Conservation (phyloP, 2,888 invertebrate species). For the Stenurella melanura region DNA sequence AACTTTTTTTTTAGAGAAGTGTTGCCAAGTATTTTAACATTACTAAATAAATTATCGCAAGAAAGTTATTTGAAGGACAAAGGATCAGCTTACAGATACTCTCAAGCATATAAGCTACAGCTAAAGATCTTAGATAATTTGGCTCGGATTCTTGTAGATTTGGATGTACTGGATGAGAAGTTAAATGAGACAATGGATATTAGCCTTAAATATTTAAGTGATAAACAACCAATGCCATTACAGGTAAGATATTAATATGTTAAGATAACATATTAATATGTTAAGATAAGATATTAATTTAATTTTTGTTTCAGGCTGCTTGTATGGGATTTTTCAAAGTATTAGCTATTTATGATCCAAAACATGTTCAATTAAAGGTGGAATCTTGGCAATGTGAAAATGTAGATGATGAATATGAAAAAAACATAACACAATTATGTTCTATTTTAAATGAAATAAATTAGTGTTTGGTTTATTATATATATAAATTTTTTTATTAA, state of each 20-base stretch:
- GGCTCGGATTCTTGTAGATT: slow-evolving; percentile 72
- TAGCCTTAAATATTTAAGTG: slow-evolving; percentile 76
- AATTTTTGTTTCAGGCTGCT: slow-evolving; percentile 71
- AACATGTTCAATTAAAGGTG: slow-evolving; percentile 63
- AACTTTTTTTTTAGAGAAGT: slow-evolving; percentile 77
- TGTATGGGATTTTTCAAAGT: slow-evolving; percentile 76
- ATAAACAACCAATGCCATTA: slow-evolving; percentile 78
- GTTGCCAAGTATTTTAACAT: slow-evolving; percentile 78
- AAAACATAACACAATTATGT: slow-evolving; percentile 54
- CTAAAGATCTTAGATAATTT: slow-evolving; percentile 74
- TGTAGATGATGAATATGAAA: slow-evolving; percentile 55
- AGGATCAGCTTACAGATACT: slow-evolving; percentile 77
- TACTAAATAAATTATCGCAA: slow-evolving; percentile 74
- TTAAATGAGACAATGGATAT: slow-evolving; percentile 72
- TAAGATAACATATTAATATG: slow-evolving; percentile 2
- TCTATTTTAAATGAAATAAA: slow-evolving; percentile 32
- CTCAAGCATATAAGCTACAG: slow-evolving; percentile 78
- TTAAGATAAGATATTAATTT: neutral
- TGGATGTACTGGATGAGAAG: slow-evolving; percentile 73
- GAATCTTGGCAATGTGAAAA: slow-evolving; percentile 46
- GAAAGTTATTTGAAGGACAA: slow-evolving; percentile 78
- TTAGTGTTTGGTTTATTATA: neutral
- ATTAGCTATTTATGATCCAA: slow-evolving; percentile 73
- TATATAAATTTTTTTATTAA: neutral
- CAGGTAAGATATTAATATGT: slow-evolving; percentile 74